These are phyloP conservation scores for Oncorhynchus kisutch DNA, from an alignment of 2,113 vertebrate species.

Conservation along the genomic window DNA sequence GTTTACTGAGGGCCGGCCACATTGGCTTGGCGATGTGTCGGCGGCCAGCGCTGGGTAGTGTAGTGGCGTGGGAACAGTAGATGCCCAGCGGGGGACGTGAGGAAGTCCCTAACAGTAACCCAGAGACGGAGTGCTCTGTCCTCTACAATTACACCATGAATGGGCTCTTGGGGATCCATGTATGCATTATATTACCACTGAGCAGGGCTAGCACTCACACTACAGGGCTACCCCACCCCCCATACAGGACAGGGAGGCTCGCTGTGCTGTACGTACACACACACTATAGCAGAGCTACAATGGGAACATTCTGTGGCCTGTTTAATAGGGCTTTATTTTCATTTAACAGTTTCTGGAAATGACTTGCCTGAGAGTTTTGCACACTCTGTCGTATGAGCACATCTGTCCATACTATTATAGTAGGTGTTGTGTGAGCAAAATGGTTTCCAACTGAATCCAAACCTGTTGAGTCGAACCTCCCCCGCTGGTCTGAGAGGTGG, in stretches of 20 bases:
- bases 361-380: constrained; percentile 35
- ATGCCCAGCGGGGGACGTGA: constrained; percentile 54
- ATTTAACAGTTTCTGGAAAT: constrained; percentile 64
- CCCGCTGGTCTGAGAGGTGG: not conserved
- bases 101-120: constrained; percentile 66
- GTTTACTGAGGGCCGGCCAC: no score
- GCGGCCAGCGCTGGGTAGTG: constrained; percentile 1
- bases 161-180: constrained; percentile 68
- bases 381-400: constrained; percentile 27
- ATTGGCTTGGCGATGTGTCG: not conserved
- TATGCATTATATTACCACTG: constrained; percentile 71
- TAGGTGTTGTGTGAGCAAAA: not conserved
- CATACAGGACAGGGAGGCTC: constrained; percentile 13
- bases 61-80: constrained; percentile 43
- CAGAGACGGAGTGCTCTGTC: constrained; percentile 67
- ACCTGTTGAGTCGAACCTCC: not conserved
- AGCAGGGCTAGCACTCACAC: constrained; percentile 52
- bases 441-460: not conserved
- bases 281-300: constrained; percentile 46
- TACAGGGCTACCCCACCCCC: constrained; percentile 1
- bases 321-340: constrained; percentile 66
- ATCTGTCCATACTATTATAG: constrained; percentile 21
- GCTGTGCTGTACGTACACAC: constrained; percentile 53
- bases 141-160: constrained; percentile 74
- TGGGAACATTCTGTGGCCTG: constrained; percentile 67